These are phyloP conservation scores for Drosophila pandora DNA, from an alignment of 1,140 invertebrate species.

Conservation along the genomic window DNA sequence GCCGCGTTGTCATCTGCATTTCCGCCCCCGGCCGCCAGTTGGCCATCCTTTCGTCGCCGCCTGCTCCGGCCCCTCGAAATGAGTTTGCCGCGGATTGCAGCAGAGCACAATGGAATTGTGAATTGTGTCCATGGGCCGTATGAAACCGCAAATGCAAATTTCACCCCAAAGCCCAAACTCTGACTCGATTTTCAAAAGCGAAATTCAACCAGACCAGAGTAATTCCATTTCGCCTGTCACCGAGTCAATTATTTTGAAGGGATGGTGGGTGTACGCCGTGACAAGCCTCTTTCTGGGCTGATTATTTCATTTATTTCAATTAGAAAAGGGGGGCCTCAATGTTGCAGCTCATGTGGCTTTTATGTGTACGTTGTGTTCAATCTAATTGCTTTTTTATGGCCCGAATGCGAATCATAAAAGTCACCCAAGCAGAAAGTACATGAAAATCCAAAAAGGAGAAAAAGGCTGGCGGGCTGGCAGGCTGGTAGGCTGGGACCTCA, in stretches of 20 bases:
- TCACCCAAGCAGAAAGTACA: constrained; percentile 11
- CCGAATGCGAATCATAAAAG: constrained; percentile 42
- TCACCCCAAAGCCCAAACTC: not conserved
- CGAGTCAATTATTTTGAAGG: constrained; percentile 2
- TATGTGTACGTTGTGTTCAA: constrained; percentile 52
- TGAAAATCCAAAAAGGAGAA: constrained; percentile 8
- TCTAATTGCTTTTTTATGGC: constrained; percentile 72
- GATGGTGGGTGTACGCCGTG: not conserved
- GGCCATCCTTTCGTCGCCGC: not conserved
- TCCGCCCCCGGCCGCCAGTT: not conserved
- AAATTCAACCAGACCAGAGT: not conserved
- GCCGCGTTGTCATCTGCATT: constrained; percentile 7
- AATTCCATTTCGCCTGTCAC: constrained; percentile 3
- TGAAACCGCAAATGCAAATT: constrained; percentile 5
- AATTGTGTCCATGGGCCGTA: constrained; percentile 1
- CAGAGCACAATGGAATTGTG: not conserved
- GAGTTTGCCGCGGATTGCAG: not conserved
- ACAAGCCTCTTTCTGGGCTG: constrained; percentile 2
- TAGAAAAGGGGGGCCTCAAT: constrained; percentile 14
- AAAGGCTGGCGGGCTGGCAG: not conserved
- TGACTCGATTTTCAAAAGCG: not conserved
- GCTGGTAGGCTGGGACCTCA: not conserved
- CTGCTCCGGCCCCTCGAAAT: not conserved
- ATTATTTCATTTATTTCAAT: constrained; percentile 67
- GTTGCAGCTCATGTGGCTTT: constrained; percentile 58